These are phyloP conservation scores for Ceyx cyanopectus DNA, from an alignment of 2,113 vertebrate species.

Conservation along the genomic window DNA sequence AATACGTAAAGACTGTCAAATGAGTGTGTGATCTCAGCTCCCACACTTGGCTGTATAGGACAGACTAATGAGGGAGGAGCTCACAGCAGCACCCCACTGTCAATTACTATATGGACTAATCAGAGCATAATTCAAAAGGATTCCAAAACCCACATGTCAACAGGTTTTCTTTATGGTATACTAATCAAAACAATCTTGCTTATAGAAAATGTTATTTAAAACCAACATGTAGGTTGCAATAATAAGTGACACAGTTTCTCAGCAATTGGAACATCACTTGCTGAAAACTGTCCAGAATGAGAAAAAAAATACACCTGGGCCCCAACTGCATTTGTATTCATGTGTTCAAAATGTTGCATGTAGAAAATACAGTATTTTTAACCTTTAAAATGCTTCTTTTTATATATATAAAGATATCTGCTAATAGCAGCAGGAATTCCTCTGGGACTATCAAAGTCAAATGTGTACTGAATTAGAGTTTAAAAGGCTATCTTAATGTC, in stretches of 20 bases:
- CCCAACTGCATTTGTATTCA: conserved; percentile 26
- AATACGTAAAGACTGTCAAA: background rate
- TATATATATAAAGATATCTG: conserved; percentile 49
- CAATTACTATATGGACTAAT: background rate
- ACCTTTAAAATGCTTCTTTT: conserved; percentile 62
- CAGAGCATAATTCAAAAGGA: conserved; percentile 11
- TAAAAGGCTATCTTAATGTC: conserved; percentile 46
- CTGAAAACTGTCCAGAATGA: conserved; percentile 7
- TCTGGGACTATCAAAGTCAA: conserved; percentile 53
- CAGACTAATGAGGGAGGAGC: background rate
- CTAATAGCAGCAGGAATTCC: conserved; percentile 53
- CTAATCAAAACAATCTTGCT: conserved; percentile 47
- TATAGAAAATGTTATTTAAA: conserved; percentile 63
- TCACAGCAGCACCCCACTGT: background rate
- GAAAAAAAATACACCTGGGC: conserved; percentile 36
- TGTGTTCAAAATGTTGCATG: conserved; percentile 41
- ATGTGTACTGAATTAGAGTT: conserved; percentile 42
- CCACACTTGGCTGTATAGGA: background rate
- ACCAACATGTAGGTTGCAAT: conserved; percentile 35
- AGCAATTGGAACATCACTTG: background rate
- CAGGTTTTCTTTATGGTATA: conserved; percentile 32
- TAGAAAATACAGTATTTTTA: conserved; percentile 58
- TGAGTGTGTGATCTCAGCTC: background rate
- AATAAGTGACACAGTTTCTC: conserved; percentile 45
- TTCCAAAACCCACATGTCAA: conserved; percentile 13